These are phyloP conservation scores for Beris morrisii DNA, from an alignment of 2,888 invertebrate genomes.

Conservation along the genomic window DNA sequence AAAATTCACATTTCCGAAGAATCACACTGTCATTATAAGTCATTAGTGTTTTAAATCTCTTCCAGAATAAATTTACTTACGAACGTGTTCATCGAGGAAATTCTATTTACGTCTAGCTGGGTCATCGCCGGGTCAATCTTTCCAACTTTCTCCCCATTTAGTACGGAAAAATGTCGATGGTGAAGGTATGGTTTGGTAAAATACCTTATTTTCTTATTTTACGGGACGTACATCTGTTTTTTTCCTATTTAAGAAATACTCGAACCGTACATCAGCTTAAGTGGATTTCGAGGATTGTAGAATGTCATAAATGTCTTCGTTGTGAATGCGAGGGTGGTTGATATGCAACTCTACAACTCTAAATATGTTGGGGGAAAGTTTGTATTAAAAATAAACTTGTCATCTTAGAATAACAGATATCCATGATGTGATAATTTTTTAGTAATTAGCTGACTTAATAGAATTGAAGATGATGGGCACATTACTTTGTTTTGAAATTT, in stretches of 20 bases:
- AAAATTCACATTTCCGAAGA: too few species aligned
- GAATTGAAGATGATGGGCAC: background rate
- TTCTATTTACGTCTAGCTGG: slow-evolving; percentile 37
- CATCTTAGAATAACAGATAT: slow-evolving; percentile 31
- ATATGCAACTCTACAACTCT: slow-evolving; percentile 13
- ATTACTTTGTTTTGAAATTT: too few species aligned
- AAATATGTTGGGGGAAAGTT: slow-evolving; percentile 16
- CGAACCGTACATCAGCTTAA: slow-evolving; percentile 21
- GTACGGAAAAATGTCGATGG: background rate
- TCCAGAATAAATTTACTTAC: slow-evolving; percentile 3
- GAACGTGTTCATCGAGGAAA: slow-evolving; percentile 28
- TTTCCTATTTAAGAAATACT: slow-evolving; percentile 14
- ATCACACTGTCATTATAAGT: background rate
- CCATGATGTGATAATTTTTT: slow-evolving; percentile 36
- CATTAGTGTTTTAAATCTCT: slow-evolving; percentile 26
- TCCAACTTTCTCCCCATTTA: slow-evolving; percentile 12
- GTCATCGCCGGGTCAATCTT: slow-evolving; percentile 37
- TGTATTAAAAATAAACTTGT: slow-evolving; percentile 35
- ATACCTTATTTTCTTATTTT: slow-evolving; percentile 8
- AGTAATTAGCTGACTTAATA: slow-evolving; percentile 36
- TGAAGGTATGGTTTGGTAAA: slow-evolving; percentile 1
- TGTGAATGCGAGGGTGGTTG: slow-evolving; percentile 7
- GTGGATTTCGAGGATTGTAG: slow-evolving; percentile 27
- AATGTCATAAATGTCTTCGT: slow-evolving; percentile 25
- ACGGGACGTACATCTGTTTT: slow-evolving; percentile 19